Evolutionary conservation across 2,888 invertebrate genomes (phyloP).

Genomic region (Drosophila putrida): DNA sequence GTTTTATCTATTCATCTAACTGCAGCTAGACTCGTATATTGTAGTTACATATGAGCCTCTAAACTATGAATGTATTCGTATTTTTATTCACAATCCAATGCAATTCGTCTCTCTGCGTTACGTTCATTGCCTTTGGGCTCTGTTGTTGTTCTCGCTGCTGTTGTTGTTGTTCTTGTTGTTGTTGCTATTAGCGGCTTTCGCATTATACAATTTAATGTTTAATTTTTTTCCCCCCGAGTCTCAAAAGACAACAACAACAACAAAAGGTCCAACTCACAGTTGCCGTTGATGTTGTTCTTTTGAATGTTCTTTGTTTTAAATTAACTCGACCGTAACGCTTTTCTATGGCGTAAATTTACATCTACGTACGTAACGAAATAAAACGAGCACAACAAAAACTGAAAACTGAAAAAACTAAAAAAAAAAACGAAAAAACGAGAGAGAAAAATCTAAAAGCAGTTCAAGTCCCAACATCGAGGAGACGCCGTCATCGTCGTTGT

Average conservation of each 20-base stretch:
- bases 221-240: conserved; percentile 65
- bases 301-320: conserved; percentile 84
- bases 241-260: conserved; percentile 36
- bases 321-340: conserved; percentile 85
- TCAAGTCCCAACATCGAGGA: conserved; percentile 70
- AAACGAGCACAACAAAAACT: conserved; percentile 52
- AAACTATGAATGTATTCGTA: conserved; percentile 33
- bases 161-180: conserved; percentile 36
- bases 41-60: conserved; percentile 37
- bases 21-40: conserved; percentile 23
- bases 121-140: conserved; percentile 68
- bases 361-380: conserved; percentile 79
- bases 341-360: conserved; percentile 85
- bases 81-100: conserved; percentile 53
- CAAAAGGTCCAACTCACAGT: conserved; percentile 65
- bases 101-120: conserved; percentile 71
- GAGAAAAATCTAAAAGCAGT: conserved; percentile 41
- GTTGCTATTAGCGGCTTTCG: conserved; percentile 75
- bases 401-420: neutral
- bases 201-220: conserved; percentile 81
- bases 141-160: conserved; percentile 27
- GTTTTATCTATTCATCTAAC: conserved; percentile 34
- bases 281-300: conserved; percentile 81
- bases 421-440: conserved; percentile 17
- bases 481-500: conserved; percentile 31